phyloP scores from a whole-genome alignment of 2,888 invertebrate species.

The Netelia fuscicornis region DNA sequence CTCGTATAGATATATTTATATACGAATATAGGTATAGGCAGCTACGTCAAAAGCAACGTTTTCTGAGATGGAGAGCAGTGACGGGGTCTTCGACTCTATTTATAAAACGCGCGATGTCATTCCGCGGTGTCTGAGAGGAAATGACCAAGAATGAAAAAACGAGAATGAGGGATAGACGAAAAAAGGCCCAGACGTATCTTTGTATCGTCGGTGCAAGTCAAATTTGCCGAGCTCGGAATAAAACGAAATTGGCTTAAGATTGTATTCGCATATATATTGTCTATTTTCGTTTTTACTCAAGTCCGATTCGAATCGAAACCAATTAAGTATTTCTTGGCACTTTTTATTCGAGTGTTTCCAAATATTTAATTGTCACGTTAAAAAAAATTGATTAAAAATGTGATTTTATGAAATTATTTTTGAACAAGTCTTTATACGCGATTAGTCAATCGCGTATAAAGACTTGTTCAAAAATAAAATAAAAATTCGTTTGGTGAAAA shows the following conservation, averaged over 20 bases:
- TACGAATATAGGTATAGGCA: neutral
- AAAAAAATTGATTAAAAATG: too few relatives aligned
- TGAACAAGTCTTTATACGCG: too few relatives aligned
- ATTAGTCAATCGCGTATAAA: too few relatives aligned
- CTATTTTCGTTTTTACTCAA: neutral
- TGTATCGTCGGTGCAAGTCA: slow-evolving; percentile 51
- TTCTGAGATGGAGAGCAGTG: slow-evolving; percentile 40
- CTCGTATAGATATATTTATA: slow-evolving; percentile 42
- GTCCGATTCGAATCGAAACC: too few relatives aligned
- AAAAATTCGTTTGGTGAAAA: too few relatives aligned
- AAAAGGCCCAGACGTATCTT: slow-evolving; percentile 49
- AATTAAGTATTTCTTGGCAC: too few relatives aligned
- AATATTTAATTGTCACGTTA: too few relatives aligned
- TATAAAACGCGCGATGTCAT: slow-evolving; percentile 65
- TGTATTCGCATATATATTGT: slow-evolving; percentile 57
- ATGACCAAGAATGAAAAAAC: slow-evolving; percentile 52
- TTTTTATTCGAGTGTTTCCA: too few relatives aligned
- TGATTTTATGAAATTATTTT: too few relatives aligned
- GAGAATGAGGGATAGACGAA: slow-evolving; percentile 28
- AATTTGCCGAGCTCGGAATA: slow-evolving; percentile 40
- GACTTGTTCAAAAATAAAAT: too few relatives aligned
- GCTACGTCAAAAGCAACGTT: slow-evolving; percentile 24
- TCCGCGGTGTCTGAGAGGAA: slow-evolving; percentile 59
- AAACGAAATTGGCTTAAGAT: slow-evolving; percentile 25
- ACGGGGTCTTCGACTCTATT: slow-evolving; percentile 62